phyloP scores from a whole-genome alignment of 2,797 vertebrate species.

The Hypotaenidia okinawae region DNA sequence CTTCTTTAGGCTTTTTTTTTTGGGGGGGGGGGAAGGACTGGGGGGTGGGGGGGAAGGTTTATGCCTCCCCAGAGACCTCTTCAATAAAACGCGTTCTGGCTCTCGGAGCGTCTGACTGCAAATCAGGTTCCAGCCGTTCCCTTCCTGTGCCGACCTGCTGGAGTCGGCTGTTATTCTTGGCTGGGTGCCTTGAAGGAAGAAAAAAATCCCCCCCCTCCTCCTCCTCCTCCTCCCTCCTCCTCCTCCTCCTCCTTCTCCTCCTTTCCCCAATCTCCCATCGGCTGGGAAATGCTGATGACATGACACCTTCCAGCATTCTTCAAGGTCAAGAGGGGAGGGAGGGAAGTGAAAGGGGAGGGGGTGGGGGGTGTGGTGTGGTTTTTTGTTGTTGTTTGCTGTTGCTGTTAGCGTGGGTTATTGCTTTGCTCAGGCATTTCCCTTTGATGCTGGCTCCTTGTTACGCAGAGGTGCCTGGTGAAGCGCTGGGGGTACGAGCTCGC shows the following conservation, averaged over 20 bases:
- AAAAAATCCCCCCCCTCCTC: neutral
- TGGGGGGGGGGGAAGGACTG: neutral
- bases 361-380: neutral
- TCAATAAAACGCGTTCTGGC: conserved; percentile 83
- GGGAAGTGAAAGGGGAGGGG: conserved; percentile 63
- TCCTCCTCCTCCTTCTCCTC: no score
- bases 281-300: conserved; percentile 86
- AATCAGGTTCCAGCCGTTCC: conserved; percentile 87
- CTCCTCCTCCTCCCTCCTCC: neutral
- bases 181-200: conserved; percentile 84
- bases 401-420: conserved; percentile 36
- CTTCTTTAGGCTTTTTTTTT: neutral
- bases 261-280: conserved; percentile 40
- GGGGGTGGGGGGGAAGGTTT: conserved; percentile 48
- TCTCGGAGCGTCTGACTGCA: conserved; percentile 81
- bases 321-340: conserved; percentile 73
- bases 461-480: neutral
- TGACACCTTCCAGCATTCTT: conserved; percentile 82
- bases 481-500: neutral
- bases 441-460: conserved; percentile 60
- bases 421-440: conserved; percentile 57
- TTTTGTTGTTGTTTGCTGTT: neutral
- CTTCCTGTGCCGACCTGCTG: conserved; percentile 96
- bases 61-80: conserved; percentile 82
- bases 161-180: conserved; percentile 95